Conservation (phyloP, 2,113 vertebrate genomes). For the Alexandromys fortis region DNA sequence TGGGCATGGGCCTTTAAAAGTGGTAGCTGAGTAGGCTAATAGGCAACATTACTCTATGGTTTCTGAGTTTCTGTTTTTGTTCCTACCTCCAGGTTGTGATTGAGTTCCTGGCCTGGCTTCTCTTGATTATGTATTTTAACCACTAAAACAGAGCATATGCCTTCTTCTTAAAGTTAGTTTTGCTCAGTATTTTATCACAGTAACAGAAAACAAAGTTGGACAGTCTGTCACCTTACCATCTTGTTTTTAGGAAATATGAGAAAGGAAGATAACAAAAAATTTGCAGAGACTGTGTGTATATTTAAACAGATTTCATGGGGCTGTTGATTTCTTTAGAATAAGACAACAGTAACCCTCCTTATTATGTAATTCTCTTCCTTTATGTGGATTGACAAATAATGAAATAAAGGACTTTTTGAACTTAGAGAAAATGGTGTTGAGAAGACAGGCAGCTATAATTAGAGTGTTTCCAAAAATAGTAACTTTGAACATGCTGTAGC, state of each 20-base stretch:
- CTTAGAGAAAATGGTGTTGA: constrained; percentile 42
- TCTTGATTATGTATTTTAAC: not conserved
- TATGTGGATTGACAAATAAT: constrained; percentile 24
- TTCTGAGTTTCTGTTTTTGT: not conserved
- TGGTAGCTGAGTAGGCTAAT: not conserved
- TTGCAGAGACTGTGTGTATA: not conserved
- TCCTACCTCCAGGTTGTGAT: not conserved
- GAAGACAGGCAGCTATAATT: constrained; percentile 70
- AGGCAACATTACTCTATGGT: not conserved
- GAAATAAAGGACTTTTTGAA: constrained; percentile 78
- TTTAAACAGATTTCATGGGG: not conserved
- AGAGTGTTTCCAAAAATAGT: constrained; percentile 78
- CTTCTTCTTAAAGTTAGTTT: not conserved
- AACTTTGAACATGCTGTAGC: constrained; percentile 78
- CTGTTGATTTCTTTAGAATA: not conserved
- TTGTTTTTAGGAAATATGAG: constrained; percentile 12
- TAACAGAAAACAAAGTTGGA: not conserved
- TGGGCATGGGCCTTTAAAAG: too few relatives aligned
- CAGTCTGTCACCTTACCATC: not conserved
- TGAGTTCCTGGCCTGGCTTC: not conserved
- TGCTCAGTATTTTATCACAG: not conserved
- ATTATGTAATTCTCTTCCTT: not conserved
- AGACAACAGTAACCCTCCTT: not conserved
- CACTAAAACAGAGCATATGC: not conserved
- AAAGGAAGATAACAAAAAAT: not conserved